Percentiles rank a stretch among this genome's conserved stretches.
Conservation (phyloP, 2,797 vertebrate genomes). For the Streptopelia turtur region DNA sequence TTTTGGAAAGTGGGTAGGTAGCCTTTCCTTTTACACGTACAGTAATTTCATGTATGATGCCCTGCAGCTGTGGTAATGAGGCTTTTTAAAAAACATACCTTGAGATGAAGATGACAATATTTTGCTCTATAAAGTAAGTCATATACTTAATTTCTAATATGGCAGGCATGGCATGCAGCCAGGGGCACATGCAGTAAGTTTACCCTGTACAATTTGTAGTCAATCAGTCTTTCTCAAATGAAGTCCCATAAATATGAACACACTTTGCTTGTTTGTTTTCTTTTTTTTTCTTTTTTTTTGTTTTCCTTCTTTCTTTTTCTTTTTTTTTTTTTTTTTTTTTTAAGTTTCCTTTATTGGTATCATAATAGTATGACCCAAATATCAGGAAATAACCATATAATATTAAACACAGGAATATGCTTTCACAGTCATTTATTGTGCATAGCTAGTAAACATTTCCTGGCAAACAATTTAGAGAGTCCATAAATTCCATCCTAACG, state of each 20-base stretch:
- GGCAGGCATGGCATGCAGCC: conserved; percentile 7
- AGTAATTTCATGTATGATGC: neutral
- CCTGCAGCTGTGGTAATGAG: conserved; percentile 16
- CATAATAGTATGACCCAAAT: conserved; percentile 58
- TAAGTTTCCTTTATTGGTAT: conserved; percentile 62
- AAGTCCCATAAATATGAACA: conserved; percentile 54
- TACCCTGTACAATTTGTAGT: conserved; percentile 50
- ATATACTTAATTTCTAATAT: conserved; percentile 41
- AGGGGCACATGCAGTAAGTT: conserved; percentile 37
- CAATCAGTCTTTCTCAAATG: conserved; percentile 42
- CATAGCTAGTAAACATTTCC: conserved; percentile 76
- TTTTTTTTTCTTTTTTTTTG: neutral
- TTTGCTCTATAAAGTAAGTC: conserved; percentile 60
- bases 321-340: neutral
- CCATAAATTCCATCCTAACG: conserved; percentile 75
- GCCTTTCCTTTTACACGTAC: neutral
- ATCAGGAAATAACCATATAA: conserved; percentile 49
- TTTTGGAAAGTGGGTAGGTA: neutral
- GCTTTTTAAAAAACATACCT: conserved; percentile 50
- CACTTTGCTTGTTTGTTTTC: conserved; percentile 41
- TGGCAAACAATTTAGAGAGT: conserved; percentile 76
- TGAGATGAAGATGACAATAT: conserved; percentile 50
- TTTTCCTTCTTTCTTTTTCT: neutral
- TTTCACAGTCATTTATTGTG: conserved; percentile 71
- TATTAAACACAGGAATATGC: conserved; percentile 63